phyloP scores from a whole-genome alignment of 2,888 invertebrate species.

The Bursaphelenchus okinawaensis region DNA sequence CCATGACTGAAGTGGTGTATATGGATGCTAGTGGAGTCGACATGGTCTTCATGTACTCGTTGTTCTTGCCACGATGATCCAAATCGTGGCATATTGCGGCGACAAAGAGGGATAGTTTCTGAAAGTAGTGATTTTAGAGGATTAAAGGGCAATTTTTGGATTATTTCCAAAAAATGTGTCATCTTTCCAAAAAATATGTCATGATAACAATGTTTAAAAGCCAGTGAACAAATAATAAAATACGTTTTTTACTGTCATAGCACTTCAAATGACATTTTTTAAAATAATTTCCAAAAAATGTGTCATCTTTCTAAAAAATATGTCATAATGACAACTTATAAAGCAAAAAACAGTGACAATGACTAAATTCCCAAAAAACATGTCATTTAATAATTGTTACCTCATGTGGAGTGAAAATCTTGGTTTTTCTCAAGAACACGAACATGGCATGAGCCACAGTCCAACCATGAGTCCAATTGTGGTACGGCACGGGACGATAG shows the following conservation, averaged over 20 bases:
- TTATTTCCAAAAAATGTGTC: too few relatives aligned
- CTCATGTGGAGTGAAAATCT: conserved; percentile 48
- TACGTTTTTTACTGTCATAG: too few relatives aligned
- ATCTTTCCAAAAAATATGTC: too few relatives aligned
- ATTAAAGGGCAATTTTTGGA: too few relatives aligned
- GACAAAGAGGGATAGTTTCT: conserved; percentile 74
- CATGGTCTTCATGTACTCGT: conserved; percentile 73
- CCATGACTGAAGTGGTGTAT: conserved; percentile 78
- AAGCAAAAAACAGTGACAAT: background rate
- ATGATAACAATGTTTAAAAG: too few relatives aligned
- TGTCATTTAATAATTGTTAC: conserved; percentile 19
- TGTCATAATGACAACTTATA: too few relatives aligned
- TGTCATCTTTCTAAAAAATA: background rate
- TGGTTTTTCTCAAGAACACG: conserved; percentile 41
- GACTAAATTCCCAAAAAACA: background rate
- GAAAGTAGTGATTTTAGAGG: too few relatives aligned
- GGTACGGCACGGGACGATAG: conserved; percentile 73
- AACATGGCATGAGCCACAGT: conserved; percentile 73
- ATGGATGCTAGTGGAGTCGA: conserved; percentile 77
- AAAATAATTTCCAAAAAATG: too few relatives aligned
- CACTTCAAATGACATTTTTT: too few relatives aligned
- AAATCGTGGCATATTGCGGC: conserved; percentile 78
- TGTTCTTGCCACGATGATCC: conserved; percentile 67
- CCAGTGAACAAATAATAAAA: too few relatives aligned
- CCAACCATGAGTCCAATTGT: conserved; percentile 83